These are phyloP conservation scores for Uloborus plumipes DNA, from an alignment of 2,888 invertebrate species.

Conservation along the genomic window DNA sequence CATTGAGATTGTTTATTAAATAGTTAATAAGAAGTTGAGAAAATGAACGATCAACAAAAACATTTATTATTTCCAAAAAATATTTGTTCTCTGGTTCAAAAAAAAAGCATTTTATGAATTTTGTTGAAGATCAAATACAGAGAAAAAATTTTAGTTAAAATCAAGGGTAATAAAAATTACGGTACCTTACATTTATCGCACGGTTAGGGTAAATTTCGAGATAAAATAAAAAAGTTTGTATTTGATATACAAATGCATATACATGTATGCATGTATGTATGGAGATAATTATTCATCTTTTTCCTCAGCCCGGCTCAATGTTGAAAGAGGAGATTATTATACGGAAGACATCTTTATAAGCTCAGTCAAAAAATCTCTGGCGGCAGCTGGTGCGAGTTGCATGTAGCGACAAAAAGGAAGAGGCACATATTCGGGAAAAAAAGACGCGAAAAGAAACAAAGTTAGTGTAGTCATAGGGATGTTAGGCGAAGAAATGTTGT, in stretches of 20 bases:
- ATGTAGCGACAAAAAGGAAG: slow-evolving; percentile 22
- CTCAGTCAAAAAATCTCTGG: background rate
- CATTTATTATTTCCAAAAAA: too few relatives aligned
- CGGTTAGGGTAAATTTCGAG: background rate
- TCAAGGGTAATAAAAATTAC: too few relatives aligned
- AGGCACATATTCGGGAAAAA: slow-evolving; percentile 2
- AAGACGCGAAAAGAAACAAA: slow-evolving; percentile 3
- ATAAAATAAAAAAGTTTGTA: background rate
- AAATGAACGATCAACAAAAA: too few relatives aligned
- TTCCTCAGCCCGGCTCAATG: background rate
- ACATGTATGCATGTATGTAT: too few relatives aligned
- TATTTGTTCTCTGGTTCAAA: too few relatives aligned
- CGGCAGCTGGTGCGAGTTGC: slow-evolving; percentile 36
- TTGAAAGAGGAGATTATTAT: too few relatives aligned
- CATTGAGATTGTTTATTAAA: too few relatives aligned
- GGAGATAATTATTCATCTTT: background rate
- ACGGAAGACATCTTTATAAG: too few relatives aligned
- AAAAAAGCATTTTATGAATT: too few relatives aligned
- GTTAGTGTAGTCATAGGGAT: slow-evolving; percentile 57
- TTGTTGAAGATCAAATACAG: too few relatives aligned
- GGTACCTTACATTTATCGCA: slow-evolving; percentile 1
- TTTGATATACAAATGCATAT: background rate
- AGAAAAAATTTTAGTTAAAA: too few relatives aligned
- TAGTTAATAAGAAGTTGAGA: too few relatives aligned
- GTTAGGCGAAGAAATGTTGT: slow-evolving; percentile 50